These are phyloP conservation scores for Meganola albula DNA, from an alignment of 2,888 invertebrate species.

Conservation along the genomic window DNA sequence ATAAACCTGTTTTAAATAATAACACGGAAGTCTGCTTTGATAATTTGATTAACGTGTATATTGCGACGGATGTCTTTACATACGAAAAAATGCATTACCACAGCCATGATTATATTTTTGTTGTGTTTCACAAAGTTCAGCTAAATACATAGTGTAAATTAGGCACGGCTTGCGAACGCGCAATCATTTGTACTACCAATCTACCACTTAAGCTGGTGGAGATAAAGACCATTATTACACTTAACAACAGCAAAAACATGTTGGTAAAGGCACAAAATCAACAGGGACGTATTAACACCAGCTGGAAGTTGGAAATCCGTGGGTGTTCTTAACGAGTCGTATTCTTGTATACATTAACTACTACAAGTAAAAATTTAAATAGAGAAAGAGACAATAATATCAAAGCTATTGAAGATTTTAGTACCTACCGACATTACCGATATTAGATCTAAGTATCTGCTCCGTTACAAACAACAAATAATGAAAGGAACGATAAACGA, in stretches of 20 bases:
- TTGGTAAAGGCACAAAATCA: constrained; percentile 58
- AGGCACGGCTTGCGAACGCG: constrained; percentile 45
- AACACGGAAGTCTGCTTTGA: constrained; percentile 62
- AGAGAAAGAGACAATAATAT: constrained; percentile 24
- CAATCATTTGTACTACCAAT: constrained; percentile 20
- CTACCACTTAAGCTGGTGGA: constrained; percentile 31
- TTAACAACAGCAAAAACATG: constrained; percentile 34
- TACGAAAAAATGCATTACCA: constrained; percentile 70
- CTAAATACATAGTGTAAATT: constrained; percentile 73
- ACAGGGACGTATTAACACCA: constrained; percentile 70
- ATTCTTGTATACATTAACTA: constrained; percentile 55
- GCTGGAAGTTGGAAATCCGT: constrained; percentile 60
- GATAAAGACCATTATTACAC: constrained; percentile 49
- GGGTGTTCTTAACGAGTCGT: constrained; percentile 69
- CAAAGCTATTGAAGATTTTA: constrained; percentile 12
- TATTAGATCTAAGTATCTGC: no score
- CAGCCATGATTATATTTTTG: constrained; percentile 64
- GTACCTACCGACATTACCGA: no score
- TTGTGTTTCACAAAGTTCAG: constrained; percentile 72
- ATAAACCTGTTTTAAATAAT: constrained; percentile 61
- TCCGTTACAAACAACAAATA: background rate
- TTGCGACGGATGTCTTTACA: constrained; percentile 52
- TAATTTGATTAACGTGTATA: constrained; percentile 67
- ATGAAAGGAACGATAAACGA: constrained; percentile 8
- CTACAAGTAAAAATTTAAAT: constrained; percentile 43